phyloP scores from a whole-genome alignment of 2,888 invertebrate species.

The Melinaea marsaeus region DNA sequence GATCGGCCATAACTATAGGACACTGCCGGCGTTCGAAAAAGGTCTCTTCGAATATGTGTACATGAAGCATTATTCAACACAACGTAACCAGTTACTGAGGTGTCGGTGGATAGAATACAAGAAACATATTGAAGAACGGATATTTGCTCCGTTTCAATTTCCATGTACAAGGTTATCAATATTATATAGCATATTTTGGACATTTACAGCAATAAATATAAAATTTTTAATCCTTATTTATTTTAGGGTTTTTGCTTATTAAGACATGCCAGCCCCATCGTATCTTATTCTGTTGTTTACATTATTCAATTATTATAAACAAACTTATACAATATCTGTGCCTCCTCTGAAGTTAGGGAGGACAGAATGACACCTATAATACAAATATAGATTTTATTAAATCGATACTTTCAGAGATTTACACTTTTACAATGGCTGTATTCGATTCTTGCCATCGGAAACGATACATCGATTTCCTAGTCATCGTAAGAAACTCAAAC shows the following conservation, averaged over 20 bases:
- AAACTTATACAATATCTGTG: too few species aligned
- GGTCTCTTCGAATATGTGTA: conserved; percentile 43
- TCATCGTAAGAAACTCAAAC: conserved; percentile 39
- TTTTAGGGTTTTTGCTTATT: too few species aligned
- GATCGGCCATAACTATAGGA: conserved; percentile 43
- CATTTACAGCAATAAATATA: too few species aligned
- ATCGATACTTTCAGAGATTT: conserved; percentile 33
- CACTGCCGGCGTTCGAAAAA: conserved; percentile 52
- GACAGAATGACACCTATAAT: too few species aligned
- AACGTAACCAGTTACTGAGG: conserved; percentile 41
- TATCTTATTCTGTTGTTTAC: too few species aligned
- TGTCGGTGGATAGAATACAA: conserved; percentile 39
- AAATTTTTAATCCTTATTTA: too few species aligned
- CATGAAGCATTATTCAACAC: conserved; percentile 46
- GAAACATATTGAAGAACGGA: conserved; percentile 32
- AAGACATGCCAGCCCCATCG: too few species aligned
- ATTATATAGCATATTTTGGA: neutral
- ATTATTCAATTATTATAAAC: too few species aligned
- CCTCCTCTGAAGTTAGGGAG: too few species aligned
- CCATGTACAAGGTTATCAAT: conserved; percentile 41
- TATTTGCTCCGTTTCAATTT: conserved; percentile 38
- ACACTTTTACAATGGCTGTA: conserved; percentile 36
- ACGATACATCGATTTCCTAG: conserved; percentile 39
- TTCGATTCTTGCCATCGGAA: conserved; percentile 35
- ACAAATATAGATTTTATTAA: neutral